phyloP scores from a whole-genome alignment of 2,113 vertebrate species.

The Peromyscus polionotus region DNA sequence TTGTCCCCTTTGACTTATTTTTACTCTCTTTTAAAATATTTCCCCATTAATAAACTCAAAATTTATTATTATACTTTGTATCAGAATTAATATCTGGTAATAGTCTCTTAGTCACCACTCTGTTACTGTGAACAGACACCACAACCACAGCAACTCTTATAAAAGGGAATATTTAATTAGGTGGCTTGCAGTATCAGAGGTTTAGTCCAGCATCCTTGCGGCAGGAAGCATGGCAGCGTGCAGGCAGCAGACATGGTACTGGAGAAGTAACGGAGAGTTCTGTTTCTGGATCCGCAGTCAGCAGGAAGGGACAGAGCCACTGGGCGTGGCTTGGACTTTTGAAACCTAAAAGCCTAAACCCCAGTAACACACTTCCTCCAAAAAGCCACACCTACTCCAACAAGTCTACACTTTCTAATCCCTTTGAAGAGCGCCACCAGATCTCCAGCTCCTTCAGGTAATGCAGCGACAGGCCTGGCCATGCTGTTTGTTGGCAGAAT shows the following conservation, averaged over 20 bases:
- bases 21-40: background rate
- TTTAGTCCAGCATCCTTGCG: background rate
- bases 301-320: background rate
- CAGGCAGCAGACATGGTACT: background rate
- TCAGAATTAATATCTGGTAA: background rate
- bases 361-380: background rate
- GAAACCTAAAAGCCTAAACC: background rate
- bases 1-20: conserved; percentile 51
- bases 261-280: background rate
- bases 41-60: background rate
- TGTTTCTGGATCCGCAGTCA: background rate
- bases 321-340: background rate
- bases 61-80: background rate
- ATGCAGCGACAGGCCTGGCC: background rate
- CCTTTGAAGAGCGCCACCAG: background rate
- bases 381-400: background rate
- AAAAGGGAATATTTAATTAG: background rate
- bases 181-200: background rate
- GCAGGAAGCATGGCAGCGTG: rapidly evolving
- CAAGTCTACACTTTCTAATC: background rate
- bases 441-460: background rate
- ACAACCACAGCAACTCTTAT: background rate
- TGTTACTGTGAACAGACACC: background rate
- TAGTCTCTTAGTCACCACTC: background rate
- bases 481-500: background rate